Conservation (phyloP, 2,113 vertebrate genomes). For the Suncus etruscus region DNA sequence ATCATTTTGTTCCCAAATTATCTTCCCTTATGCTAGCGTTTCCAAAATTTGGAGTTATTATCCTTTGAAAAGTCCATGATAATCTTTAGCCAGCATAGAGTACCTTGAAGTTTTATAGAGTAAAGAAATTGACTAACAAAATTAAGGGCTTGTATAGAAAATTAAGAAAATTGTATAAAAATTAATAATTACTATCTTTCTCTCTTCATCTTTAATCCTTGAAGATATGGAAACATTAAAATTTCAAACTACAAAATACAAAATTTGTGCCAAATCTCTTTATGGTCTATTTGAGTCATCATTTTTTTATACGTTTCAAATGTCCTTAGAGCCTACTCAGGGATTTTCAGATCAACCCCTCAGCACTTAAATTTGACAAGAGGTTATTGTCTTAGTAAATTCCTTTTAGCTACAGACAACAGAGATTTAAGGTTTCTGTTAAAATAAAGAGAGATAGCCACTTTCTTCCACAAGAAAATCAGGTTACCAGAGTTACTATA, state of each 20-base stretch:
- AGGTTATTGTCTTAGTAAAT: constrained; percentile 23
- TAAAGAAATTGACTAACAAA: no score
- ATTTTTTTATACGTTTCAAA: not conserved
- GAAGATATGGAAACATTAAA: not conserved
- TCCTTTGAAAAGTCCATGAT: not conserved
- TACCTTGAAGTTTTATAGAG: no score
- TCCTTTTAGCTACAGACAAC: constrained; percentile 38
- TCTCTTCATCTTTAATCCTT: not conserved
- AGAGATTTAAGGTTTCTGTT: constrained; percentile 7
- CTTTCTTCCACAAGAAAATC: constrained; percentile 48
- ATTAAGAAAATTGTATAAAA: not conserved
- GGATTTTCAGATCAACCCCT: constrained; percentile 39
- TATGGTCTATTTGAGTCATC: not conserved
- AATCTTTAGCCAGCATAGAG: not conserved
- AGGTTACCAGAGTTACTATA: constrained; percentile 62
- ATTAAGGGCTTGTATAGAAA: no score
- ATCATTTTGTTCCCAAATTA: constrained; percentile 1
- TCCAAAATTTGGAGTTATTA: not conserved
- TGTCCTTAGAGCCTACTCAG: constrained; percentile 23
- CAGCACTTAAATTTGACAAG: constrained; percentile 17
- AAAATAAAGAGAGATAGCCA: constrained; percentile 17
- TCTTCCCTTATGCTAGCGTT: not conserved
- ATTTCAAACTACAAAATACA: not conserved
- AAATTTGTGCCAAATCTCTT: constrained; percentile 11
- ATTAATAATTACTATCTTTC: not conserved